A percentile compares a stretch with the other conserved stretches of the same genome.
Evolutionary conservation across 2,797 vertebrate species (phyloP).

Genomic region (Nasua narica): DNA sequence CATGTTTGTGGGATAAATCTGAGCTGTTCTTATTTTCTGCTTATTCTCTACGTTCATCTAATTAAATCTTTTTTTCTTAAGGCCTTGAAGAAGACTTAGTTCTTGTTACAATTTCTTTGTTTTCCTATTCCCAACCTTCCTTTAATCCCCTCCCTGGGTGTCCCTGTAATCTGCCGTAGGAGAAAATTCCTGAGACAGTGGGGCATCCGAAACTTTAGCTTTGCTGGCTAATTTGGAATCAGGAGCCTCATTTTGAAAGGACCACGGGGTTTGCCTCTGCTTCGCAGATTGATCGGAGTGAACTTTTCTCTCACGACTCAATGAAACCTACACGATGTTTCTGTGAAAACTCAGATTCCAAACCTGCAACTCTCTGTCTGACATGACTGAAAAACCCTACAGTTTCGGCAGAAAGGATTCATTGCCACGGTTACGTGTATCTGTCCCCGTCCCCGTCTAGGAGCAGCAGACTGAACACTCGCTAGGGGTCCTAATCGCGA

Average conservation of each 20-base stretch:
- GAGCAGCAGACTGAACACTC: background rate
- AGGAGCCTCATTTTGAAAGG: background rate
- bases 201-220: background rate
- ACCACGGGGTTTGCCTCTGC: background rate
- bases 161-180: background rate
- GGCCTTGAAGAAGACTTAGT: background rate
- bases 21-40: background rate
- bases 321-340: background rate
- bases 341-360: background rate
- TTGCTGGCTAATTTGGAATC: background rate
- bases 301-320: background rate
- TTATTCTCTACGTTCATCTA: background rate
- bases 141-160: fast-evolving
- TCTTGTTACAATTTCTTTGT: background rate
- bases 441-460: background rate
- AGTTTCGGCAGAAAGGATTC: background rate
- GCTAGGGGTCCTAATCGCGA: background rate
- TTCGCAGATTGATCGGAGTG: background rate
- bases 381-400: background rate
- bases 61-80: conserved; percentile 21
- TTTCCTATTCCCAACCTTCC: background rate
- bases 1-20: background rate
- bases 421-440: background rate
- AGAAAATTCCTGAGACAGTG: background rate
- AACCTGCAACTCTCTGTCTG: background rate